Base-by-base conservation (phyloP, 2,888 invertebrate genomes). In the Timema cristinae region DNA sequence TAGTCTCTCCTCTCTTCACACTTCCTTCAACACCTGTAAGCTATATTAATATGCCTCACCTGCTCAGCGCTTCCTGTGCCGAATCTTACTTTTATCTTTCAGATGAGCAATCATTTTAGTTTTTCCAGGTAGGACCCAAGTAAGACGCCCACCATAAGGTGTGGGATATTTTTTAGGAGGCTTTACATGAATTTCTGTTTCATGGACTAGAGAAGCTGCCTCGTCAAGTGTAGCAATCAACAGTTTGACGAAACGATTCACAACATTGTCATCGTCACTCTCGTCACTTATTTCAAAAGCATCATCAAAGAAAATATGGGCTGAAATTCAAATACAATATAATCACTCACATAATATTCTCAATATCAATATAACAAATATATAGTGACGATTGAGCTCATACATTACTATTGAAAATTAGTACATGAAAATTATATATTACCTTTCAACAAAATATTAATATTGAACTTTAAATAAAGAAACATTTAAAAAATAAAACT, bases 11-110 rank as follows among this genome's bases (percentile, higher is more conserved):
- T 32, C 32, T 32, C 32, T 32, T 4, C 32, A 32, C 32, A 32
- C 32, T 32, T 32, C 32, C 32, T 32, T 32, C 32, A 32, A 4
- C 32, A 32, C 32, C 32, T 32, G 32, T 32, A 32, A 32, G 32
- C 4, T 32, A n/a, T 32, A 32, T 32, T 32, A 32, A 32, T 32
- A 32, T 32, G 32, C 32, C 71, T 77, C 78, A 89, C 90, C 87
- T 96, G 96, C 95, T 95, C 96, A 97, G 73, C 97, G 87, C 81
- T 97, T 97, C 80, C 93, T 91, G 78, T 94, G 91, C 52, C 96
- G 86, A 70, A 97, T 95, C 81, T 93, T 92, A 32, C 89, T 87
- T 79, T 94, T 94, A 81, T 97, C 95, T 81, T 97, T 97, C 73
- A 97, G 84, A 81, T 97, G 96, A 9, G 91, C 93, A 75, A 92